Conservation (phyloP, 2,797 vertebrate species). For the Pseudochirops cupreus region DNA sequence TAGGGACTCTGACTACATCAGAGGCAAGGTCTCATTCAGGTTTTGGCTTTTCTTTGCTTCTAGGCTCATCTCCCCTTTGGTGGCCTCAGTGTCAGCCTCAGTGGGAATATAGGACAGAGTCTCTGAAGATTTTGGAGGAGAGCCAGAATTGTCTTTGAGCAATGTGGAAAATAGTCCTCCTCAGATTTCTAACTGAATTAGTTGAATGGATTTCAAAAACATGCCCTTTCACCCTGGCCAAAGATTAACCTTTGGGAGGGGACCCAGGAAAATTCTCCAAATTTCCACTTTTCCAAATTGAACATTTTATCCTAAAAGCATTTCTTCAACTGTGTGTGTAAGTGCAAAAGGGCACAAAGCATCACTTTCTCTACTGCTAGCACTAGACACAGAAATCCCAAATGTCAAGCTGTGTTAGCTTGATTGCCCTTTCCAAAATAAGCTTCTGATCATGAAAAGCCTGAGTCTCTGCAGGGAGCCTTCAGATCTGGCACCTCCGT, state of each 20-base stretch:
- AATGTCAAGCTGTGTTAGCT: slow-evolving; percentile 4
- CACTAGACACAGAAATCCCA: not conserved
- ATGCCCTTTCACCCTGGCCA: slow-evolving; percentile 4
- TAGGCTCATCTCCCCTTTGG: not conserved
- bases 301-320: slow-evolving; percentile 37
- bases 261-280: slow-evolving; percentile 15
- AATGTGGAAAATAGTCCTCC: not conserved
- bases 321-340: slow-evolving; percentile 30
- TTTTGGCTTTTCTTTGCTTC: not conserved
- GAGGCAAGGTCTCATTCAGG: not conserved
- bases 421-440: slow-evolving; percentile 13
- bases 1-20: not conserved
- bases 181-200: slow-evolving; percentile 13
- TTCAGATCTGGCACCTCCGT: not conserved
- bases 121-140: not conserved
- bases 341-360: not conserved
- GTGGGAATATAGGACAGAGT: not conserved
- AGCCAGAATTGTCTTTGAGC: not conserved
- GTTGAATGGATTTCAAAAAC: slow-evolving; percentile 37
- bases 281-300: slow-evolving; percentile 42
- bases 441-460: slow-evolving; percentile 6
- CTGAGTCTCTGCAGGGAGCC: not conserved
- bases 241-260: slow-evolving; percentile 12
- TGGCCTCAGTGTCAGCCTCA: slow-evolving; percentile 14
- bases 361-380: not conserved